phyloP scores from a whole-genome alignment of 2,797 vertebrate species.

The Argentina silus region DNA sequence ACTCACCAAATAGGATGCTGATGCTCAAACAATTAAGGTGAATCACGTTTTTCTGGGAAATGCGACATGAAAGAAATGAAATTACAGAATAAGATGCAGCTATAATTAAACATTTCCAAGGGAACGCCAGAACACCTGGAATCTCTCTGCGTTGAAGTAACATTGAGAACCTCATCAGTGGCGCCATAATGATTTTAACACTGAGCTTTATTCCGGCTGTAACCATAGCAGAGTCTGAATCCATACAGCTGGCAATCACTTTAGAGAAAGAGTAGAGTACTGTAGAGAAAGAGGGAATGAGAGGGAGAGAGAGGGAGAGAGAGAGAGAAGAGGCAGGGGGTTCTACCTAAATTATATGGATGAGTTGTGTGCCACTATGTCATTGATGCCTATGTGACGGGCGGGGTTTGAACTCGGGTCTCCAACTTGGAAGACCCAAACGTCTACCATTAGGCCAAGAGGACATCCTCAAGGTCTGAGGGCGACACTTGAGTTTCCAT shows the following conservation, averaged over 20 bases:
- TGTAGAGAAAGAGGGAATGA: slow-evolving; percentile 26
- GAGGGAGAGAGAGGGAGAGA: slow-evolving; percentile 35
- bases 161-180: slow-evolving; percentile 69
- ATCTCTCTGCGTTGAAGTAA: slow-evolving; percentile 68
- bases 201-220: slow-evolving; percentile 75
- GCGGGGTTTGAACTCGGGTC: too few species aligned
- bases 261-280: slow-evolving; percentile 39
- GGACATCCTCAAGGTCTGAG: too few species aligned
- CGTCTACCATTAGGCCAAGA: too few species aligned
- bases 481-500: too few species aligned
- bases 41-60: slow-evolving; percentile 65
- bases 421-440: too few species aligned
- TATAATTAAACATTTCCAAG: slow-evolving; percentile 71
- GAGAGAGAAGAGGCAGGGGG: slow-evolving; percentile 50
- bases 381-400: too few species aligned
- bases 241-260: slow-evolving; percentile 72
- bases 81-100: slow-evolving; percentile 62
- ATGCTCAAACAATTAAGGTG: slow-evolving; percentile 38
- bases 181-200: slow-evolving; percentile 79
- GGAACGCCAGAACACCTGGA: slow-evolving; percentile 72
- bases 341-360: background rate
- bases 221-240: slow-evolving; percentile 78
- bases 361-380: background rate
- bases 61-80: slow-evolving; percentile 62
- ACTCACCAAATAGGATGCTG: slow-evolving; percentile 13